Evolutionary conservation across 64 coral and sea anemone species (phyloP).

Genomic region (Cladopsammia gracilis): DNA sequence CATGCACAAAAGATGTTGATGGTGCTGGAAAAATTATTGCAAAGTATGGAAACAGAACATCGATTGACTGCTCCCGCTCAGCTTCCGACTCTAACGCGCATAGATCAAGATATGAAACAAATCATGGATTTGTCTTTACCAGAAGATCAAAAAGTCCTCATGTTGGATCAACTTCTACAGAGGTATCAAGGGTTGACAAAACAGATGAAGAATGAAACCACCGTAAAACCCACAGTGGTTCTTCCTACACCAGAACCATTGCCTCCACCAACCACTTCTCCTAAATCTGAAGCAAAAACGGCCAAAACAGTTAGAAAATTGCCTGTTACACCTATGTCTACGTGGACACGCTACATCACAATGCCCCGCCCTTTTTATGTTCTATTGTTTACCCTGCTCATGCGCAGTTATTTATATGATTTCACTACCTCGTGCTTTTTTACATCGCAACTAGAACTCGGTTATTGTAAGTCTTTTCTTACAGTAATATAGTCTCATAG

Average conservation of each 20-base stretch:
- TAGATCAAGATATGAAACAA: slow-evolving; percentile 12
- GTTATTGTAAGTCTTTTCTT: no score
- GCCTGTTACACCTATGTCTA: no score
- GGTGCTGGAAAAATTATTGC: background rate
- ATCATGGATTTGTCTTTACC: background rate
- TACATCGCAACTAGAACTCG: no score
- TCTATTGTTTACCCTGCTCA: no score
- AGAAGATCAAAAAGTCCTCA: background rate
- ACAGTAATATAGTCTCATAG: no score
- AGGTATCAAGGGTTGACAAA: background rate
- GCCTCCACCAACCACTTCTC: background rate
- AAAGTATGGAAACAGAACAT: slow-evolving; percentile 13
- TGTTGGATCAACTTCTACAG: background rate
- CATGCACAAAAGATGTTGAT: slow-evolving; percentile 11
- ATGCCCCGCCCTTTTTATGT: no score
- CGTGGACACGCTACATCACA: no score
- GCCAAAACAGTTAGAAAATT: no score
- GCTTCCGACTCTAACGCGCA: background rate
- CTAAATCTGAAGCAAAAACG: no score
- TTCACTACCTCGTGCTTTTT: no score
- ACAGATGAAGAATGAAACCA: background rate
- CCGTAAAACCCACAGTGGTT: background rate
- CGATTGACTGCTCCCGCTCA: background rate
- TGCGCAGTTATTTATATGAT: no score
- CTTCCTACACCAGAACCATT: background rate